phyloP scores from a whole-genome alignment of 2,888 invertebrate species.

The Coleophora flavipennella region DNA sequence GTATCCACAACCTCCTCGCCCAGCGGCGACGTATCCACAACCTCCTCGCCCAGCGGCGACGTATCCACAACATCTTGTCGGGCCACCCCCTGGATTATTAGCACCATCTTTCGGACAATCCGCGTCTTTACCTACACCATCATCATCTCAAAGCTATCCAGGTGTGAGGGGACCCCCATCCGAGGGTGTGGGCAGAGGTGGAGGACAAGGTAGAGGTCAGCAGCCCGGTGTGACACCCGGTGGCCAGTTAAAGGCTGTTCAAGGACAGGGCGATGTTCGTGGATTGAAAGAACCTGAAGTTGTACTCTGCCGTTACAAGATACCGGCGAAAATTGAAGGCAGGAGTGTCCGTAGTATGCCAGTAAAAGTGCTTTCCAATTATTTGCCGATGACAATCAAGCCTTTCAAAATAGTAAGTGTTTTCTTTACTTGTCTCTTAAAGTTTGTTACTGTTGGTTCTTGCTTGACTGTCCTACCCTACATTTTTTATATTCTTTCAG shows the following conservation, averaged over 20 bases:
- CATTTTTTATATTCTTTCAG: conserved; percentile 31
- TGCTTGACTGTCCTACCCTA: too few relatives aligned
- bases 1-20: too few relatives aligned
- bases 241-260: background rate
- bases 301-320: conserved; percentile 25
- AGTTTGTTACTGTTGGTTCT: too few relatives aligned
- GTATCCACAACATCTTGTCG: too few relatives aligned
- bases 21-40: too few relatives aligned
- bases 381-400: conserved; percentile 72
- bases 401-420: conserved; percentile 53
- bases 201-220: background rate
- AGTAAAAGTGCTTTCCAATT: conserved; percentile 74
- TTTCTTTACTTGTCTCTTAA: too few relatives aligned
- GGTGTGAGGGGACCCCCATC: background rate
- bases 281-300: conserved; percentile 1
- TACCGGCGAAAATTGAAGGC: conserved; percentile 53
- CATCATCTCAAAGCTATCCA: background rate
- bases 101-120: too few relatives aligned
- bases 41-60: too few relatives aligned
- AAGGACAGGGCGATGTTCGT: background rate
- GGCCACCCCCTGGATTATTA: too few relatives aligned
- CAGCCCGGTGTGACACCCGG: background rate
- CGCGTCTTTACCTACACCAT: too few relatives aligned
- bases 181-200: background rate
- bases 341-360: conserved; percentile 20